Evolutionary conservation across 1,140 invertebrate species (phyloP), one percentile per base, ranked within the genome.

Genomic region (Platyura marginata): DNA sequence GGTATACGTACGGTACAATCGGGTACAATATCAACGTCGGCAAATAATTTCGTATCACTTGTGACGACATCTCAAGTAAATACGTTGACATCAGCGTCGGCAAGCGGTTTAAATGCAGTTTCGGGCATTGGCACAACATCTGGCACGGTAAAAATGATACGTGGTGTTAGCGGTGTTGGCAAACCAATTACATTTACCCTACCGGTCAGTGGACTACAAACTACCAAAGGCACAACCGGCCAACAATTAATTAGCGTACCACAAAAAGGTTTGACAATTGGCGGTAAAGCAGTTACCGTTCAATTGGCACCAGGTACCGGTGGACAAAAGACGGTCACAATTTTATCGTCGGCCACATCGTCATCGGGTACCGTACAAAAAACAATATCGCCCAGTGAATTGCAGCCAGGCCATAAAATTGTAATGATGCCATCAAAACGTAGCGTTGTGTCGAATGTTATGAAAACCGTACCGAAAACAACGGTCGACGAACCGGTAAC

Each of bases 131-230:
- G 32, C 44, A 56, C 62, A 16, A 51, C 56, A 15, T 56, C 58
- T 3, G 64, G 62, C 40, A 73, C 72, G 19, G 66, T 77, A 0
- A 79, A 79, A 48, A 77, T 78, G 74, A 69, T 78, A 15, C 72
- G 77, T 3, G 73, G 57, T 40, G 49, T 68, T 40, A 51, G 56
- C 41, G 51, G 57, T 29, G 48, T 59, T 13, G 72, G 72, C 0
- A 76, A 79, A 52, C 78, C 79, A 0, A 76, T 81, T 34, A 80
- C 77, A 2, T 72, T 81, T 37, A 76, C 75, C 0, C 69, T 80
- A 29, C 75, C 77, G 4, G 66, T 73, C n/a, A 13, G 21, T 13
- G 21, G 11, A 13, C 19, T 40, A 6, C 38, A 40, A 40, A 11
- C 20, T 10, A 23, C 19, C 21, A 40, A 40, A 23, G 5, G 6